Evolutionary conservation across 2,888 invertebrate species (phyloP).

Genomic region (Zeuzera pyrina): DNA sequence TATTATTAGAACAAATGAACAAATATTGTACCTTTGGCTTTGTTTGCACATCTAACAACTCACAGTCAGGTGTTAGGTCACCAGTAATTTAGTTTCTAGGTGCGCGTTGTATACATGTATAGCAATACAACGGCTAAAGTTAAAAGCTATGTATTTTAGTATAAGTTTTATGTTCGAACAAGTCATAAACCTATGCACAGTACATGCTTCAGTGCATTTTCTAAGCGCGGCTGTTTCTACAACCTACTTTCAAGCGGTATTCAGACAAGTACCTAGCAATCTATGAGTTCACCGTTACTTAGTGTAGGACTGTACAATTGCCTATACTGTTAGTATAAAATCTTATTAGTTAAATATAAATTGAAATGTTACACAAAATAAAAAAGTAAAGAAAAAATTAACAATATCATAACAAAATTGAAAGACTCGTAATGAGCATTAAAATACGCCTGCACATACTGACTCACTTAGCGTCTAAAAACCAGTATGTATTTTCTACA

Average conservation of each 20-base stretch:
- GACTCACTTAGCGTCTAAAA: conserved; percentile 37
- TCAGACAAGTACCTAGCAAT: conserved; percentile 22
- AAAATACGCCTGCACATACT: conserved; percentile 25
- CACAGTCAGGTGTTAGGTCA: conserved; percentile 33
- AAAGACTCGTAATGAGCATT: conserved; percentile 16
- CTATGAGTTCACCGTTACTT: conserved; percentile 21
- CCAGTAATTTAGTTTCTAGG: too few species aligned
- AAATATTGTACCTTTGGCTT: conserved; percentile 40
- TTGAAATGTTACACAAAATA: conserved; percentile 2
- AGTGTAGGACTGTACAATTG: conserved; percentile 10
- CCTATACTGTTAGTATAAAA: not conserved
- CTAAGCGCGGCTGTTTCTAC: conserved; percentile 28
- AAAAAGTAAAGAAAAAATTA: conserved; percentile 7
- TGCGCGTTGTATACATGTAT: too few species aligned
- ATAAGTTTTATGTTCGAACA: too few species aligned
- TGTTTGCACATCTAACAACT: conserved; percentile 45
- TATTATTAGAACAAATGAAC: conserved; percentile 39
- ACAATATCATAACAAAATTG: conserved; percentile 15
- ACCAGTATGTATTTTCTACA: conserved; percentile 34
- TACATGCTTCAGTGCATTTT: conserved; percentile 28
- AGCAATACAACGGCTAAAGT: too few species aligned
- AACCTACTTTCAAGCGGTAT: conserved; percentile 36
- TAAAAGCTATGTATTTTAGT: too few species aligned
- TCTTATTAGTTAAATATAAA: conserved; percentile 1
- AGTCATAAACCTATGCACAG: not conserved